Percentiles rank a stretch among this genome's conserved stretches.
These are phyloP conservation scores for Drosophila anceps DNA, from an alignment of 2,888 invertebrate species.

Conservation along the genomic window DNA sequence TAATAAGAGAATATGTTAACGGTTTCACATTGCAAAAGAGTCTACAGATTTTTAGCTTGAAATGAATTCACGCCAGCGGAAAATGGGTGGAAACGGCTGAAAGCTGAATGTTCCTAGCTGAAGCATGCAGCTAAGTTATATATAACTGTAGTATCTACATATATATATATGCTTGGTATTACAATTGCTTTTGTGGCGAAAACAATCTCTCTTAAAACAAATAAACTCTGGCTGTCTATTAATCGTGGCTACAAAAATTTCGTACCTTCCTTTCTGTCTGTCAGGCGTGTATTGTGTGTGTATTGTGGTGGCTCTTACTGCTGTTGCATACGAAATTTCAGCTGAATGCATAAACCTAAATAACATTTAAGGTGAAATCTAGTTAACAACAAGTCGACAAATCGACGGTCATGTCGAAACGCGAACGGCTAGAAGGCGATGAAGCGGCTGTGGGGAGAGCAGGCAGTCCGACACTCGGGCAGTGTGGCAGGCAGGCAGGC, in stretches of 20 bases:
- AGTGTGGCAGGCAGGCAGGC: background rate
- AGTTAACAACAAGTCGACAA: slow-evolving; percentile 33
- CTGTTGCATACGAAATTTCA: slow-evolving; percentile 36
- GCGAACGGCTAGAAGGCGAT: background rate
- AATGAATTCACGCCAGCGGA: background rate
- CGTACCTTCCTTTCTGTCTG: slow-evolving; percentile 6
- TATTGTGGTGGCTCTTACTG: slow-evolving; percentile 4
- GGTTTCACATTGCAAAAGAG: background rate
- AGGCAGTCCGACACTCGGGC: no score
- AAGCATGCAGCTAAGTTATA: background rate
- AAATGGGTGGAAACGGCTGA: background rate
- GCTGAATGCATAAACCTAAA: slow-evolving; percentile 31
- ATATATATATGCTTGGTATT: background rate
- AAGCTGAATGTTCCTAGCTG: background rate
- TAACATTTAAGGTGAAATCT: slow-evolving; percentile 41
- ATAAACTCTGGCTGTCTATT: background rate
- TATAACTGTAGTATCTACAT: background rate
- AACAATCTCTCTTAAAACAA: slow-evolving; percentile 1
- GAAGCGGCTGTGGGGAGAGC: no score
- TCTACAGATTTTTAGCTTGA: background rate
- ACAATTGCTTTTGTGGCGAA: background rate
- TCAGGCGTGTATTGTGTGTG: background rate
- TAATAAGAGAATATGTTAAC: background rate
- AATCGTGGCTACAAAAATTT: background rate
- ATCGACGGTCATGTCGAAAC: slow-evolving; percentile 7